These are phyloP conservation scores for Euura saliciscinereae DNA, from an alignment of 1,140 invertebrate species.

Conservation along the genomic window DNA sequence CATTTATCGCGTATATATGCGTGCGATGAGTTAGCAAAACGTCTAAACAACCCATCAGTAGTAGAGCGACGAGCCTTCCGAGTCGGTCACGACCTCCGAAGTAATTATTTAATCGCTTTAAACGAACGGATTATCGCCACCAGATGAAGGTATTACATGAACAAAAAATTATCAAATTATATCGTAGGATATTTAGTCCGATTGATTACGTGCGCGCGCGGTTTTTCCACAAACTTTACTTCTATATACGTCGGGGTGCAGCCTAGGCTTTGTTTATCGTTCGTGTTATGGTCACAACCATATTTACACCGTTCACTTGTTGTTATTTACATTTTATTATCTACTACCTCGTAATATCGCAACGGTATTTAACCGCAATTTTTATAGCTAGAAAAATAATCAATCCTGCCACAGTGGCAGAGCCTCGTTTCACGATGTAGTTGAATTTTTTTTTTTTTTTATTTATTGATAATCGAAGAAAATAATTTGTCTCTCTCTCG, in stretches of 20 bases:
- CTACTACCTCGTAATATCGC: no score
- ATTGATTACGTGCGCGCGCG: constrained; percentile 2
- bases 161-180: not conserved
- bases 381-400: no score
- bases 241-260: not conserved
- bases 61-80: not conserved
- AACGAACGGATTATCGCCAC: constrained; percentile 26
- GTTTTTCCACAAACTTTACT: not conserved
- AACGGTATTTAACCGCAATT: no score
- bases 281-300: not conserved
- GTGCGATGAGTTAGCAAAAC: not conserved
- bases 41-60: not conserved
- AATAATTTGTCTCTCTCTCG: no score
- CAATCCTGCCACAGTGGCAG: no score
- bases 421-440: no score
- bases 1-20: not conserved
- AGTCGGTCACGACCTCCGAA: no score
- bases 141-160: constrained; percentile 37
- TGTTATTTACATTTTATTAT: not conserved
- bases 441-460: no score
- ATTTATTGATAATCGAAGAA: no score
- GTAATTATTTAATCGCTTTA: no score
- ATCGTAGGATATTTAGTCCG: not conserved
- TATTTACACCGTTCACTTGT: not conserved
- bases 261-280: not conserved